phyloP scores from a whole-genome alignment of 2,888 invertebrate genomes.

The Neoitamus cyanurus region DNA sequence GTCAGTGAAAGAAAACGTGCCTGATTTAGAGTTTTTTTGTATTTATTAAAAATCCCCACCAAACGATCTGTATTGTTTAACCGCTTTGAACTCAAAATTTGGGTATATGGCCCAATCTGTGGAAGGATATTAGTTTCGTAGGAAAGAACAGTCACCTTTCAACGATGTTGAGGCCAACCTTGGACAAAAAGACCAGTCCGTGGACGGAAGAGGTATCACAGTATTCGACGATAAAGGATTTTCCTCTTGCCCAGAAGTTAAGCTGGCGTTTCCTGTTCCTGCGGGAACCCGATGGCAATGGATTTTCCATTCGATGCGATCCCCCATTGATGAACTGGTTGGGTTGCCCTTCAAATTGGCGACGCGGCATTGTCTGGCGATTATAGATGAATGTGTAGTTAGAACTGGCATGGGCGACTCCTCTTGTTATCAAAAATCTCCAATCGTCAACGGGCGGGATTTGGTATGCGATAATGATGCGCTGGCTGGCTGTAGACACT shows the following conservation, averaged over 20 bases:
- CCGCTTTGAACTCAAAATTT: too few relatives aligned
- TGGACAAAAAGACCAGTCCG: conserved; percentile 64
- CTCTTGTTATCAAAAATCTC: background rate
- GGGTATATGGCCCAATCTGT: background rate
- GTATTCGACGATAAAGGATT: conserved; percentile 62
- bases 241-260: conserved; percentile 47
- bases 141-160: conserved; percentile 60
- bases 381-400: background rate
- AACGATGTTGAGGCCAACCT: conserved; percentile 61
- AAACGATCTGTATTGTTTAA: too few relatives aligned
- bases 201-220: conserved; percentile 64
- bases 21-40: too few relatives aligned
- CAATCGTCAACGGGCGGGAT: background rate
- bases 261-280: background rate
- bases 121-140: background rate
- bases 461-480: background rate
- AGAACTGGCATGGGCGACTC: background rate
- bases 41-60: too few relatives aligned
- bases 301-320: background rate
- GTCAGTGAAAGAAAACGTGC: too few relatives aligned
- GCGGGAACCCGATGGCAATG: background rate
- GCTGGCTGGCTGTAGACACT: background rate
- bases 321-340: background rate
- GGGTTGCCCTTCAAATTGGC: background rate
- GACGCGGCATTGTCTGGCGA: background rate